These are phyloP conservation scores for Coelopa pilipes DNA, from an alignment of 2,888 invertebrate genomes.

Conservation along the genomic window DNA sequence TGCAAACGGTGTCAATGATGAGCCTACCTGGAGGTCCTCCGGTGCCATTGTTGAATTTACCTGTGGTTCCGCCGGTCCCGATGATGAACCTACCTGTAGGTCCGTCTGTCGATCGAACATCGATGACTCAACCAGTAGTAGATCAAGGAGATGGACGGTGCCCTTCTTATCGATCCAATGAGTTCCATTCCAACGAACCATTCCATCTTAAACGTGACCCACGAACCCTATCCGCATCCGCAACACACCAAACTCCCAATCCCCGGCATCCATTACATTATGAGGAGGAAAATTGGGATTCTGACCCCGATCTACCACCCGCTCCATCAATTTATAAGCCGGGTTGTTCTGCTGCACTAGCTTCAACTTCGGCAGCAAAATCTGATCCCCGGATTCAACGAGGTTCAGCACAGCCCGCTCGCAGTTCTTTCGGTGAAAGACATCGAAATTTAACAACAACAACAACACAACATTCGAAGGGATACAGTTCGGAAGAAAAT, in stretches of 20 bases:
- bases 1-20: not conserved
- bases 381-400: not conserved
- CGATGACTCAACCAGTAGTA: not conserved
- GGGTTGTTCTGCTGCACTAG: not conserved
- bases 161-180: not conserved
- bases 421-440: no score
- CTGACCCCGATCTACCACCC: slow-evolving; percentile 16
- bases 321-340: not conserved
- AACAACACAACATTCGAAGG: not conserved
- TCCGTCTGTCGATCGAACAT: no score
- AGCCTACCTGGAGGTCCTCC: not conserved
- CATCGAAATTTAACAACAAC: no score
- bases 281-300: slow-evolving; percentile 11
- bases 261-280: not conserved
- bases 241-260: not conserved
- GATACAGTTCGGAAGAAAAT: slow-evolving; percentile 45
- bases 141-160: slow-evolving; percentile 32
- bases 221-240: slow-evolving; percentile 31
- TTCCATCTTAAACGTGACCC: slow-evolving; percentile 33
- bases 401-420: not conserved
- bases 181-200: slow-evolving; percentile 9
- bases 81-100: no score
- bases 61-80: not conserved
- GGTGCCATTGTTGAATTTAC: slow-evolving; percentile 2
- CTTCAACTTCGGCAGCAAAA: not conserved